Base-by-base conservation (phyloP, 2,113 vertebrate species). In the Silurus glanis region DNA sequence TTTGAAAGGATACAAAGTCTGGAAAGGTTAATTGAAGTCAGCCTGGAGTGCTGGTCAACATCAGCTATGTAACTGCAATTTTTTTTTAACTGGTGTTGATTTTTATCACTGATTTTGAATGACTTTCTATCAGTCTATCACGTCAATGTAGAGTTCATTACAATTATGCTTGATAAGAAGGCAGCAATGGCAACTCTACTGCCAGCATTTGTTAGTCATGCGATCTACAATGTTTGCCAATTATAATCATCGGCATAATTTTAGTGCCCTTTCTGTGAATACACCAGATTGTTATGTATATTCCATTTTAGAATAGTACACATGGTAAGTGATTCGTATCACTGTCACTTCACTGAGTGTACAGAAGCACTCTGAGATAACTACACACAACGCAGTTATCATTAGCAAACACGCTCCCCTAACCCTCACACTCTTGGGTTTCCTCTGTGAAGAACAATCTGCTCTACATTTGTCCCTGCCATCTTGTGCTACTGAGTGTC, bases 401-500 rank as follows among this genome's bases (percentile, higher is more conserved):
- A 45, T 47, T 82, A 64, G 76, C 62, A 80, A 84, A 83, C 92
- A 91, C 67, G 6, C 12, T 79, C 83, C 83, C 64, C 49, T 74
- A 83, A 71, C 86, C 84, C 84, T 86, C 86, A 86, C 82, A 78
- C 76, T 83, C 75, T 76, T 74, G 69, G 78, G 72, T 75, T 84
- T 67, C 75, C 61, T 86, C 85, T 92, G 92, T 93, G 91, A 94
- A 91, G 91, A 59, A 84, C 94, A 95, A 94, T 94, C 94, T 95
- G 94, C 93, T 95, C 91, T 83, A 79, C 86, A 83, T 92, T 91
- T 92, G 91, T 92, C 92, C 91, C 82, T 91, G 94, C 94, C 94
- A 94, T 92, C 93, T 93, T 95, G 92, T 92, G 91, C 92, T 92
- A 94, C 92, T 92, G 80, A 75, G 51, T 83, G 81, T 58, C 80